A percentile compares a stretch with the other conserved stretches of the same genome.
Evolutionary conservation across 2,888 invertebrate genomes (phyloP).

Genomic region (Psylliodes chrysocephalus): DNA sequence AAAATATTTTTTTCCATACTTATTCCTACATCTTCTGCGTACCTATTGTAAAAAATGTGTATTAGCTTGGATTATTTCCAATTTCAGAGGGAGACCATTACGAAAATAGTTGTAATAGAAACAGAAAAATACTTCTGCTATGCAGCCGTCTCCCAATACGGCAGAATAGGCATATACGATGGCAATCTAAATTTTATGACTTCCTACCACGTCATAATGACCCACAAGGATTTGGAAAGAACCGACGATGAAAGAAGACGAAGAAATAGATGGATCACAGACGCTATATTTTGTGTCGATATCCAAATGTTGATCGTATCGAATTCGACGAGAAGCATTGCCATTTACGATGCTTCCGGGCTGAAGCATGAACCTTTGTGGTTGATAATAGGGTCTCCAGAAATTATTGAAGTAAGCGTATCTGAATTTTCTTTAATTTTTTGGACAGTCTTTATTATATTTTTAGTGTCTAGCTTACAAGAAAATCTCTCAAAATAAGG

Average conservation of each 20-base stretch:
- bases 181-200: conserved; percentile 67
- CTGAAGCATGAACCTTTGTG: conserved; percentile 69
- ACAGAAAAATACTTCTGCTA: conserved; percentile 71
- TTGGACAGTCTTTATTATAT: no score
- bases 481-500: conserved; percentile 57
- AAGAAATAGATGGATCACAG: conserved; percentile 70
- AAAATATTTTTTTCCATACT: no score
- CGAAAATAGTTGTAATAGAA: conserved; percentile 68
- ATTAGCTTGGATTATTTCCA: no score
- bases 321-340: conserved; percentile 70
- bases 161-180: conserved; percentile 70
- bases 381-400: conserved; percentile 69
- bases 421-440: no score
- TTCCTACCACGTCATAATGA: conserved; percentile 67
- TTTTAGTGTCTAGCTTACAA: conserved; percentile 67
- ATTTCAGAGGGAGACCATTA: conserved; percentile 69
- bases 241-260: conserved; percentile 58
- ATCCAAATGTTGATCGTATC: conserved; percentile 67
- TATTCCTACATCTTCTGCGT: no score
- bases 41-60: no score
- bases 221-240: conserved; percentile 65
- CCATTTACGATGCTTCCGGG: conserved; percentile 70
- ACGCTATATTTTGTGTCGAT: conserved; percentile 70
- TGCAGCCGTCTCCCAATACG: conserved; percentile 69
- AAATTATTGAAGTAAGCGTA: conserved; percentile 68